A percentile compares a stretch with the other conserved stretches of the same genome.
Conservation (phyloP, 2,888 invertebrate species). For the Leuctra nigra region DNA sequence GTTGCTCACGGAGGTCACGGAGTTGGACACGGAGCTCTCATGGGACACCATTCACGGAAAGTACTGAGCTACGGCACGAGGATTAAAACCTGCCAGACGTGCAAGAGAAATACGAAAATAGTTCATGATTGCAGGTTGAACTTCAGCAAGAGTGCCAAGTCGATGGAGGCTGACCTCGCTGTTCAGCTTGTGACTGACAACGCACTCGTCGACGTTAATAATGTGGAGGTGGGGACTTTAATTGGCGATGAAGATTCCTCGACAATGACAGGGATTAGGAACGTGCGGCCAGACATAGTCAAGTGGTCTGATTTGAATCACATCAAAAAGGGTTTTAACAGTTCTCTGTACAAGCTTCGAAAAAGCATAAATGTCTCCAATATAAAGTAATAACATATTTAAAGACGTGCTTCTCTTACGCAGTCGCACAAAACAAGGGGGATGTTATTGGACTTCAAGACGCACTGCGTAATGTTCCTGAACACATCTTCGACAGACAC, state of each 20-base stretch:
- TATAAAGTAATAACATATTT: neutral
- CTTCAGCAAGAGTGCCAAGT: neutral
- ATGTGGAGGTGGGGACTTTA: neutral
- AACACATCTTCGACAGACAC: neutral
- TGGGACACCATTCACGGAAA: neutral
- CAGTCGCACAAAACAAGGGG: neutral
- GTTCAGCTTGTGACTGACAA: neutral
- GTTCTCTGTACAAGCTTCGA: neutral
- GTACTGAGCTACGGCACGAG: neutral
- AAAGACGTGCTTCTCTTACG: neutral
- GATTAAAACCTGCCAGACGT: neutral
- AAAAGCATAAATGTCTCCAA: too few relatives aligned
- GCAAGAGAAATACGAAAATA: neutral
- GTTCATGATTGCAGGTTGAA: neutral
- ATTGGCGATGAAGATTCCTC: neutral
- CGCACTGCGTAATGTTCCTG: neutral
- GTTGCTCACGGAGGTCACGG: too few relatives aligned
- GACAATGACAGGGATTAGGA: neutral
- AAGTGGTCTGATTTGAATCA: neutral
- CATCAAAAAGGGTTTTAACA: neutral
- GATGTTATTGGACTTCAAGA: neutral
- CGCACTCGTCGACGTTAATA: neutral
- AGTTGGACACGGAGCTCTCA: neutral
- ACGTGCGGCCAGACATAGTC: neutral
- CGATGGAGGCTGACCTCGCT: neutral